These are phyloP conservation scores for Anser cygnoides DNA, from an alignment of 2,113 vertebrate species.

Conservation along the genomic window DNA sequence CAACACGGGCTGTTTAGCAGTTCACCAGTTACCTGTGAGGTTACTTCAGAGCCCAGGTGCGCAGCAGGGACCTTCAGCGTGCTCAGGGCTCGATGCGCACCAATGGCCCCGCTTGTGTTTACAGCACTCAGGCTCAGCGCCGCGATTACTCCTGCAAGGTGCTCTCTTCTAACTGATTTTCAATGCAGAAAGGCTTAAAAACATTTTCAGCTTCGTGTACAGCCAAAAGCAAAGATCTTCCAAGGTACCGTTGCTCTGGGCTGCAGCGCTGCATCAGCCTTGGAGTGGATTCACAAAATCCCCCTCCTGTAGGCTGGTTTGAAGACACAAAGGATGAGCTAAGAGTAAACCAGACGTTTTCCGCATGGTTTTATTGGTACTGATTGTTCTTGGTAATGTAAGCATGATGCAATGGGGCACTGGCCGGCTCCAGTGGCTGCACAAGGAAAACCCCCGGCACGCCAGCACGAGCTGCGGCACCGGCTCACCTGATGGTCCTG, in stretches of 20 bases:
- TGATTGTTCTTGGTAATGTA: fast-evolving
- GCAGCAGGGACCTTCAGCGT: fast-evolving
- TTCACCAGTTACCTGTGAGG: background rate
- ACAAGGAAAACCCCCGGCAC: no score
- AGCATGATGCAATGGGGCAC: fast-evolving
- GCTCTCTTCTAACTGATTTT: background rate
- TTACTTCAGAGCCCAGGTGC: background rate
- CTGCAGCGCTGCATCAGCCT: fast-evolving
- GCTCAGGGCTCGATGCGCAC: background rate
- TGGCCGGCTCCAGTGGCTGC: no score
- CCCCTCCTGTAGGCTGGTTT: background rate
- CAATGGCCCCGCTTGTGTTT: background rate
- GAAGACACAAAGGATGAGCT: fast-evolving
- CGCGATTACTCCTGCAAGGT: fast-evolving
- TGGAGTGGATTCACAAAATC: background rate
- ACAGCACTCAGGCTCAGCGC: background rate
- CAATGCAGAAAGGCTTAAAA: background rate
- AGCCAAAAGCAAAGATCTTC: background rate
- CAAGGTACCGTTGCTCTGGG: fast-evolving
- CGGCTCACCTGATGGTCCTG: no score
- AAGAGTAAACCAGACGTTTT: fast-evolving
- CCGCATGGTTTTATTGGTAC: fast-evolving
- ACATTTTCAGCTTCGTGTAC: fast-evolving
- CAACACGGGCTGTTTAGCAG: background rate
- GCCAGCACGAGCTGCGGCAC: no score